Evolutionary conservation across 64 coral and sea anemone species (phyloP).

Genomic region (Orbicella faveolata): DNA sequence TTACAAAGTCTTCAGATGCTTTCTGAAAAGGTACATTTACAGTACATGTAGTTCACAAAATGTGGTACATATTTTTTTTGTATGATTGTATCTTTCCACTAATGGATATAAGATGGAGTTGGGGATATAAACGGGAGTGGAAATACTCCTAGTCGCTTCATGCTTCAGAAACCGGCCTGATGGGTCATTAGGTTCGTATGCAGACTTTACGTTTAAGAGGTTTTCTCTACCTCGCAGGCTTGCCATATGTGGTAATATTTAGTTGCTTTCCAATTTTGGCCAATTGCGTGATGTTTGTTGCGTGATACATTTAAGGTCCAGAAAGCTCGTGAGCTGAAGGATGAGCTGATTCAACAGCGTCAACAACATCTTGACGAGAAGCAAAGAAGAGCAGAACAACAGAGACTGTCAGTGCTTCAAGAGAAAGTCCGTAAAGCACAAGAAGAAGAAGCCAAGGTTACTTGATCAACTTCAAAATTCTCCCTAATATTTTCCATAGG

Average conservation of each 20-base stretch:
- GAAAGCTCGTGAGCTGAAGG: slow-evolving; percentile 90
- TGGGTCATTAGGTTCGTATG: too few species aligned
- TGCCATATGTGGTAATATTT: too few species aligned
- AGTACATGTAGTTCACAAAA: too few species aligned
- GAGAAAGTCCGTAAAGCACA: slow-evolving; percentile 96
- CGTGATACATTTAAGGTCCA: slow-evolving; percentile 47
- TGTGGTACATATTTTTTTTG: too few species aligned
- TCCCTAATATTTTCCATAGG: neutral
- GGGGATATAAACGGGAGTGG: too few species aligned
- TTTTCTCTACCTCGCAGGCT: too few species aligned
- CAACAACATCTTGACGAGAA: slow-evolving; percentile 85
- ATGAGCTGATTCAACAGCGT: slow-evolving; percentile 75
- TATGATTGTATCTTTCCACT: too few species aligned
- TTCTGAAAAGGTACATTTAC: slow-evolving; percentile 76
- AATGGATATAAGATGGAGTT: too few species aligned
- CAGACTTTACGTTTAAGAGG: too few species aligned
- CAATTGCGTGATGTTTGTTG: neutral
- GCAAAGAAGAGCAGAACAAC: slow-evolving; percentile 80
- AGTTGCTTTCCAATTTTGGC: too few species aligned
- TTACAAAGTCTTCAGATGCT: slow-evolving; percentile 94
- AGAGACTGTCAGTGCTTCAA: slow-evolving; percentile 71
- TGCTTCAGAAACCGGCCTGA: too few species aligned
- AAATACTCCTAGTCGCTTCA: too few species aligned
- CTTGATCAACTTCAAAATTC: neutral
- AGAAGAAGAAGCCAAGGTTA: slow-evolving; percentile 94